A percentile compares a stretch with the other conserved stretches of the same genome.
These are phyloP conservation scores for Gallinago undulata DNA, from an alignment of 2,113 vertebrate species.

Conservation along the genomic window DNA sequence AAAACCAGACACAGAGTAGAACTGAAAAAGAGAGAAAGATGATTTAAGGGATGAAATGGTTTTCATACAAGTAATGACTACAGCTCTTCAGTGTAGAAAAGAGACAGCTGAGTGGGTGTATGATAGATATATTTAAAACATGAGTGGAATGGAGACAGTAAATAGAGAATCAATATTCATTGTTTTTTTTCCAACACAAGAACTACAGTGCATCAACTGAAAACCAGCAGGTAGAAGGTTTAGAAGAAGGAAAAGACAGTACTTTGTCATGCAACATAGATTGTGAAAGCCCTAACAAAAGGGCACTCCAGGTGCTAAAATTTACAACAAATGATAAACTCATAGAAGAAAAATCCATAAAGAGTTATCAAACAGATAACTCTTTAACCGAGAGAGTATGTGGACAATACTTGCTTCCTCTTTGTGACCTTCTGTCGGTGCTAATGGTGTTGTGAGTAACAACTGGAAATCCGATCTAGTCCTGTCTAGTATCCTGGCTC, in stretches of 20 bases:
- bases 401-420: background rate
- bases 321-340: background rate
- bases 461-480: background rate
- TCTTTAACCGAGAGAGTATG: too few species aligned
- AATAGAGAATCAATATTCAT: background rate
- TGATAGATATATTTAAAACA: conserved; percentile 14
- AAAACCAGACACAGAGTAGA: background rate
- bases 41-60: background rate
- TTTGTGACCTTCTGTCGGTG: background rate
- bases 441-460: accelerated
- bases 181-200: background rate
- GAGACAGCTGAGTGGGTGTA: background rate
- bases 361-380: background rate
- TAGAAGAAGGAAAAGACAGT: background rate
- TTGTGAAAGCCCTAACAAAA: background rate
- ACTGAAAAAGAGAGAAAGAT: background rate
- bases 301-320: background rate
- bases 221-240: background rate
- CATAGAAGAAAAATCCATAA: background rate
- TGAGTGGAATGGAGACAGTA: background rate
- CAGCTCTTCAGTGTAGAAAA: background rate
- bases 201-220: background rate
- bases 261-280: background rate
- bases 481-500: background rate
- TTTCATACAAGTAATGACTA: background rate